Conservation (phyloP, 1,140 invertebrate genomes). For the Liolophura sinensis region DNA sequence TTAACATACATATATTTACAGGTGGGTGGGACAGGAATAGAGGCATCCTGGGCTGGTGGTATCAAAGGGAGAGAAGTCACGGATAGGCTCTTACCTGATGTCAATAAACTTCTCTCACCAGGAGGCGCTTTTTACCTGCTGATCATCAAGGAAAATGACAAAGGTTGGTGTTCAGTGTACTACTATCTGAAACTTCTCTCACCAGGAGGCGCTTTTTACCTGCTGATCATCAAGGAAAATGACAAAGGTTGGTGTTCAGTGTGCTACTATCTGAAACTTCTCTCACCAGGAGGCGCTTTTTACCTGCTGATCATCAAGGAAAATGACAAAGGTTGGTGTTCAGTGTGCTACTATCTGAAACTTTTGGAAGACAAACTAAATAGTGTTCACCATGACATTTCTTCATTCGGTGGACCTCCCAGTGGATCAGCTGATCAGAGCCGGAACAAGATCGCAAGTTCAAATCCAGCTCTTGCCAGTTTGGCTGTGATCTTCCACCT, state of each 20-base stretch:
- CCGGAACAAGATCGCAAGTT: no score
- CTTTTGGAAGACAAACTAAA: slow-evolving; percentile 62
- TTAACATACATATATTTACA: slow-evolving; percentile 18
- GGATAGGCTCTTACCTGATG: slow-evolving; percentile 71
- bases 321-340: slow-evolving; percentile 67
- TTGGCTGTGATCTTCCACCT: no score
- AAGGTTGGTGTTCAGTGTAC: slow-evolving; percentile 35
- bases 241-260: slow-evolving; percentile 57
- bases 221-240: slow-evolving; percentile 86
- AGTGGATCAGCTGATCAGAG: no score
- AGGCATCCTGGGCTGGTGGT: slow-evolving; percentile 82
- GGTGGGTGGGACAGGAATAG: slow-evolving; percentile 47
- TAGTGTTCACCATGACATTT: background rate
- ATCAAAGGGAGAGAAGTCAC: slow-evolving; percentile 75
- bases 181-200: slow-evolving; percentile 65
- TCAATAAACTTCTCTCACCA: slow-evolving; percentile 71
- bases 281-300: slow-evolving; percentile 74
- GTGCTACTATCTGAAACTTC: slow-evolving; percentile 56
- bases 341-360: slow-evolving; percentile 28
- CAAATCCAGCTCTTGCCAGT: no score
- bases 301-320: slow-evolving; percentile 85
- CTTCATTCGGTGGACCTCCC: background rate
- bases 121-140: slow-evolving; percentile 83
- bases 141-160: slow-evolving; percentile 81
- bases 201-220: slow-evolving; percentile 76